A percentile compares a stretch with the other conserved stretches of the same genome.
These are phyloP conservation scores for Antheraea mylitta DNA, from an alignment of 1,140 invertebrate species.

Conservation along the genomic window DNA sequence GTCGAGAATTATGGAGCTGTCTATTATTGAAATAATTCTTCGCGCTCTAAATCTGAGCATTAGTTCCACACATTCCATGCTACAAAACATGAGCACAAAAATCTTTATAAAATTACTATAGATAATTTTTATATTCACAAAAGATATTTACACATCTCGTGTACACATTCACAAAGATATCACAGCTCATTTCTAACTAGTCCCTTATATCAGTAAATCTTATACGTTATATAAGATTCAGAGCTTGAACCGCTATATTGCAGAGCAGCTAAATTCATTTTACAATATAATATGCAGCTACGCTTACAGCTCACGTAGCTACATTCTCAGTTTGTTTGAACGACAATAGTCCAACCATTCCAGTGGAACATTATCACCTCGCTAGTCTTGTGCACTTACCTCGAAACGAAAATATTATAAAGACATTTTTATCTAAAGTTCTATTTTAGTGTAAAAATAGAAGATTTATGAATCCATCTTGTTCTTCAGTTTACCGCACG, in stretches of 20 bases:
- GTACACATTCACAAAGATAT: too few relatives aligned
- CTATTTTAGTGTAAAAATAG: neutral
- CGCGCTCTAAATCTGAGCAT: too few relatives aligned
- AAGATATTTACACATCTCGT: too few relatives aligned
- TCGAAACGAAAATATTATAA: constrained; percentile 6
- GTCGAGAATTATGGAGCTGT: too few relatives aligned
- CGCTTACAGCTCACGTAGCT: constrained; percentile 9
- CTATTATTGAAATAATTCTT: too few relatives aligned
- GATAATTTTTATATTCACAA: too few relatives aligned
- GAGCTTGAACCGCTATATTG: constrained; percentile 7
- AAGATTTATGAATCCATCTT: too few relatives aligned
- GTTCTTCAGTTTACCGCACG: too few relatives aligned
- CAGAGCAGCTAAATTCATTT: constrained; percentile 14
- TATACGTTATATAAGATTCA: neutral
- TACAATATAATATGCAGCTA: constrained; percentile 18
- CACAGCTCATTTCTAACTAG: too few relatives aligned
- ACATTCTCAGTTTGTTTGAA: constrained; percentile 17
- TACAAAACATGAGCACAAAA: too few relatives aligned
- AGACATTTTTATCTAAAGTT: neutral
- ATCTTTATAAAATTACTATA: too few relatives aligned
- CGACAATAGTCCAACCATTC: constrained; percentile 15
- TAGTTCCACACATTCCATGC: too few relatives aligned
- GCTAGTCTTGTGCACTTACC: constrained; percentile 9
- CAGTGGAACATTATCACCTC: constrained; percentile 10
- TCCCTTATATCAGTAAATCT: constrained; percentile 15